Base-by-base conservation (phyloP, 2,113 vertebrate genomes). In the Esox niger region DNA sequence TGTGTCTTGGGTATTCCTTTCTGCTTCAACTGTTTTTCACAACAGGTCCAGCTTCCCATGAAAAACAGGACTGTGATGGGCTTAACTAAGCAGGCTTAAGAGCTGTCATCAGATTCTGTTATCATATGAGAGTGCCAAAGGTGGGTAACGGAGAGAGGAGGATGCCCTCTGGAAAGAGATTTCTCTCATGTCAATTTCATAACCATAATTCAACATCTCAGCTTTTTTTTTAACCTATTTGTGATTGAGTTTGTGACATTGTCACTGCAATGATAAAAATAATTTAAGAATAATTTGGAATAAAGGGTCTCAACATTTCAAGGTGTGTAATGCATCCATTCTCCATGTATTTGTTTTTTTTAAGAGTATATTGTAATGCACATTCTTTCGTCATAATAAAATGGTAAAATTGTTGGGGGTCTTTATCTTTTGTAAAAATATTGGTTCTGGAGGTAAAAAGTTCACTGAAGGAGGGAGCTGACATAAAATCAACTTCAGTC, bases 301-400 rank as follows among this genome's bases (percentile, higher is more conserved):
- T 68, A 73, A 79, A 10, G 26, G 47, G 77, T 46, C 52, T 20
- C 8, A 20, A 10, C n/a, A 61, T 33, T 61, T 61, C 59, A 61
- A 61, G 20, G 27, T 35, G 59, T 35, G 17, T 43, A 4, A 26
- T 76, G 60, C 72, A 68, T 81, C 62, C 68, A 55, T 84, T 55
- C 29, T 77, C 38, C 73, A 60, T 67, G 35, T 81, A 69, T 79
- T 64, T 72, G n/a, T 68, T 77, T 77, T 70, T n/a, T n/a, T 56
- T 71, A 82, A 83, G 78, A 86, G 70, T 82, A 58, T 82, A 79
- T 83, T 83, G 73, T 82, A 78, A 80, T 72, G 79, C 80, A 76
- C 68, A 83, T 63, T 72, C 47, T 62, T 79, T 75, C 80, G 83
- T 87, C 84, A 79, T 86, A 85, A 87, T 90, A 86, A 88, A 88